Conservation (phyloP, 2,888 invertebrate species). For the Metalampra italica region DNA sequence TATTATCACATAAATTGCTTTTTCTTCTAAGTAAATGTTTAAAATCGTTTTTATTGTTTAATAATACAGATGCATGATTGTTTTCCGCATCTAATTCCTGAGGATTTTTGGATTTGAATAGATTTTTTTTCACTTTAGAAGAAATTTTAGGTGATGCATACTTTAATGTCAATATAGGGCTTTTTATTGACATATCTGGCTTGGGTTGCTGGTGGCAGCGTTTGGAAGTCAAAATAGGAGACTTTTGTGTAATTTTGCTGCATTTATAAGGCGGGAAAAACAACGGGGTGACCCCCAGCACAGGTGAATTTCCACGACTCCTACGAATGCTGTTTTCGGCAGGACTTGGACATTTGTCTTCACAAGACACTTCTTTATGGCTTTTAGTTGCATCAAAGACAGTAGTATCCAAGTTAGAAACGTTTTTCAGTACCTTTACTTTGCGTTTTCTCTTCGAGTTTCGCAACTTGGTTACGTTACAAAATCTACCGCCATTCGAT, state of each 20-base stretch:
- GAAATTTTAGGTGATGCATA: conserved; percentile 26
- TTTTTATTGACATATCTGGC: conserved; percentile 21
- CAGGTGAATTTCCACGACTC: conserved; percentile 27
- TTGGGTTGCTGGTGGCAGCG: conserved; percentile 8
- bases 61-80: background rate
- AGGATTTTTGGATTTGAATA: conserved; percentile 25
- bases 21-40: background rate
- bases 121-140: conserved; percentile 40
- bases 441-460: conserved; percentile 52
- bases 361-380: conserved; percentile 10
- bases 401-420: conserved; percentile 50
- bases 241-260: conserved; percentile 13
- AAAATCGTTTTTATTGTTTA: background rate
- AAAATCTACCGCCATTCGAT: conserved; percentile 20
- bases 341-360: conserved; percentile 35
- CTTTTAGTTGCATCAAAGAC: conserved; percentile 31
- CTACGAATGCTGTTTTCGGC: background rate
- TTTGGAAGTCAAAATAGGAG: conserved; percentile 34
- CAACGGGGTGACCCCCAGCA: conserved; percentile 21
- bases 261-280: conserved; percentile 15
- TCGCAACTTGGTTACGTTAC: conserved; percentile 17
- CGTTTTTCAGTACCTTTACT: conserved; percentile 37
- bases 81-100: background rate
- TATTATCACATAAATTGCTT: background rate
- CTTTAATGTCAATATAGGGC: conserved; percentile 47